These are phyloP conservation scores for Acanthurus tractus DNA, from an alignment of 2,797 vertebrate genomes.

Conservation along the genomic window DNA sequence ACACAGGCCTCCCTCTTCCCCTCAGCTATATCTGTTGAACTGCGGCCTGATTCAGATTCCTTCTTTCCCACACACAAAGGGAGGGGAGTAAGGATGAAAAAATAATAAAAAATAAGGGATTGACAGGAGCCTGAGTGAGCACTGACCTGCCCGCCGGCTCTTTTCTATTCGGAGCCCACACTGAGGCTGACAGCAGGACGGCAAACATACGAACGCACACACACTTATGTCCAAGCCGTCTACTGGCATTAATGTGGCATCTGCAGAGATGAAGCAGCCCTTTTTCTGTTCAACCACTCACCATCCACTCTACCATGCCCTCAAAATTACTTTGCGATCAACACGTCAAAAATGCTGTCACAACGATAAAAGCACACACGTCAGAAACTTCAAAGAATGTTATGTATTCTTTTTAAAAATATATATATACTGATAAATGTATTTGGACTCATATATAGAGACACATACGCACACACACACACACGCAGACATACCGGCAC, in stretches of 20 bases:
- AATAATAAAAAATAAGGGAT: slow-evolving; percentile 48
- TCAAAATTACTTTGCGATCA: slow-evolving; percentile 47
- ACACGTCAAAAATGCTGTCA: slow-evolving; percentile 43
- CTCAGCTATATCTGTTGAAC: slow-evolving; percentile 29
- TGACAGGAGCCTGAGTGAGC: slow-evolving; percentile 58
- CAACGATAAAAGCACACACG: slow-evolving; percentile 26
- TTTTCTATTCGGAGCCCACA: slow-evolving; percentile 57
- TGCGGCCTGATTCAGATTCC: slow-evolving; percentile 26
- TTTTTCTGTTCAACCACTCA: slow-evolving; percentile 40
- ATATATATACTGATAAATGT: background rate
- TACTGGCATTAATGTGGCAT: slow-evolving; percentile 47
- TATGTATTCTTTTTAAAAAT: background rate
- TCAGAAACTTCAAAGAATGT: background rate
- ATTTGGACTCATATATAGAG: too few species aligned
- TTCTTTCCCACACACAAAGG: background rate
- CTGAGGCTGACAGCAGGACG: slow-evolving; percentile 54
- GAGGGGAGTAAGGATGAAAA: slow-evolving; percentile 21
- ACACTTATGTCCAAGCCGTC: slow-evolving; percentile 14
- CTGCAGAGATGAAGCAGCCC: slow-evolving; percentile 49
- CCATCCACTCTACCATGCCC: slow-evolving; percentile 33
- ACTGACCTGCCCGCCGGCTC: slow-evolving; percentile 67
- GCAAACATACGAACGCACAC: slow-evolving; percentile 48
- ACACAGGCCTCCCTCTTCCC: background rate
- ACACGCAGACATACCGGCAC: slow-evolving; percentile 5
- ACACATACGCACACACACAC: background rate